phyloP scores from a whole-genome alignment of 2,888 invertebrate genomes.

The Heliconius charithonia region DNA sequence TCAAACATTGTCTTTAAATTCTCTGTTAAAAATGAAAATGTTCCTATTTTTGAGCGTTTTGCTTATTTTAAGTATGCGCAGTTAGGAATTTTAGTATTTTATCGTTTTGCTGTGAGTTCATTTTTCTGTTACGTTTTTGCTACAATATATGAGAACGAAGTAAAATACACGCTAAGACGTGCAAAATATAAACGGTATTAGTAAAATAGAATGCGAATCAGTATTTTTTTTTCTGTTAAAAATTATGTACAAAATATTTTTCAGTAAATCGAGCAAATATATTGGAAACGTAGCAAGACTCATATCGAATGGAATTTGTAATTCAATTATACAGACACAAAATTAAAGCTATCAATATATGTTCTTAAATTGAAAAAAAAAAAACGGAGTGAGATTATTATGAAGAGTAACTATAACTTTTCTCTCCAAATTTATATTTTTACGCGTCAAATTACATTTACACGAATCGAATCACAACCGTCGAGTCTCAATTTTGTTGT shows the following conservation, averaged over 20 bases:
- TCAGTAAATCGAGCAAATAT: too few species aligned
- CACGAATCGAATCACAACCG: too few species aligned
- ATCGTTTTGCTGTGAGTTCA: not conserved
- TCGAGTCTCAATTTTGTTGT: too few species aligned
- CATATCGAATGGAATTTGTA: not conserved
- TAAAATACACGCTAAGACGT: not conserved
- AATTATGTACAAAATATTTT: not conserved
- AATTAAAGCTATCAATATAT: not conserved
- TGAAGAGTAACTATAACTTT: too few species aligned
- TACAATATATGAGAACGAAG: too few species aligned
- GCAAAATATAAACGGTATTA: not conserved
- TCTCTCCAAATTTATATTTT: too few species aligned
- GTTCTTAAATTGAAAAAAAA: not conserved
- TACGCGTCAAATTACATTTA: too few species aligned
- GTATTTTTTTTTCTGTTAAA: not conserved
- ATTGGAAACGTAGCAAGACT: not conserved
- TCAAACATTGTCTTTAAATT: constrained; percentile 8
- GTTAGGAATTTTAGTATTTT: not conserved
- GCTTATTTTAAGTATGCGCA: not conserved
- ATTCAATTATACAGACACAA: not conserved
- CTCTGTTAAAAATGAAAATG: constrained; percentile 2
- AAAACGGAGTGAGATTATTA: too few species aligned
- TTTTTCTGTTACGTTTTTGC: not conserved
- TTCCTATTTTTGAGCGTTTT: not conserved
- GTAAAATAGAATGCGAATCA: not conserved